Conservation (phyloP, 35 echinoderm and acorn worm genomes). For the Anneissia japonica region DNA sequence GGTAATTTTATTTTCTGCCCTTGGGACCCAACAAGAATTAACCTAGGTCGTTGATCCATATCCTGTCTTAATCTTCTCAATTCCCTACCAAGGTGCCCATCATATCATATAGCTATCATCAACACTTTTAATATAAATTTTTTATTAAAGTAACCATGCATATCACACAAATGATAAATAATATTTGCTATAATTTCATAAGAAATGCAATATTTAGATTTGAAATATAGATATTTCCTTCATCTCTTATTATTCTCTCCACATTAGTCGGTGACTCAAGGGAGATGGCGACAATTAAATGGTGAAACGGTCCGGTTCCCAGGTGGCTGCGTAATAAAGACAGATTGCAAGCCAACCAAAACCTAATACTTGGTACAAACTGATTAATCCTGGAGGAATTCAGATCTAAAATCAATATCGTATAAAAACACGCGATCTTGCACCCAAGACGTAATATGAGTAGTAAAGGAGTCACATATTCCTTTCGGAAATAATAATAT, state of each 20-base stretch:
- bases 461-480: neutral
- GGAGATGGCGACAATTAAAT: neutral
- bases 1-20: too few relatives aligned
- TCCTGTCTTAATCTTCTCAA: too few relatives aligned
- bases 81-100: too few relatives aligned
- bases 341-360: neutral
- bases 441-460: neutral
- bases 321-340: neutral
- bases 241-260: neutral
- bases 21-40: too few relatives aligned
- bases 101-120: too few relatives aligned
- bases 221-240: neutral
- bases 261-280: neutral
- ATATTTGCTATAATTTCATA: too few relatives aligned
- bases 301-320: neutral
- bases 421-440: neutral
- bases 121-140: too few relatives aligned
- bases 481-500: too few relatives aligned
- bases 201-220: too few relatives aligned
- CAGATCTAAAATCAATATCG: neutral
- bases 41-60: too few relatives aligned
- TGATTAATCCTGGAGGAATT: neutral
- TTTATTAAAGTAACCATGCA: too few relatives aligned
- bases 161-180: too few relatives aligned
- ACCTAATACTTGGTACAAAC: neutral